Evolutionary conservation across 2,113 vertebrate genomes (phyloP).

Genomic region (Calyptommatus sinebrachiatus): DNA sequence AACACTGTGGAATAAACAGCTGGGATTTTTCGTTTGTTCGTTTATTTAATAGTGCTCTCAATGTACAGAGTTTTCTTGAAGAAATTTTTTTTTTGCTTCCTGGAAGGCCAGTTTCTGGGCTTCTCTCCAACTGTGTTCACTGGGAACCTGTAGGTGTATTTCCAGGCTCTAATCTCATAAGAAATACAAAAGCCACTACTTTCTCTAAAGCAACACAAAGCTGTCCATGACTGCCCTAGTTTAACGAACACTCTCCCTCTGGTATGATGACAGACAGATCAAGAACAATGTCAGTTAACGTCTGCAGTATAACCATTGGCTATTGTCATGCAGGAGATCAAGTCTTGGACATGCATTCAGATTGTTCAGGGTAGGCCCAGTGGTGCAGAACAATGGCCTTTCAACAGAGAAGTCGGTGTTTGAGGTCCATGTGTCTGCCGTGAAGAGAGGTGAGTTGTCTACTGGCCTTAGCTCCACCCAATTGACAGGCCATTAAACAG

Average conservation of each 20-base stretch:
- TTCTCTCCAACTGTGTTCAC: background rate
- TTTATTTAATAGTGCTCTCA: no score
- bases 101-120: background rate
- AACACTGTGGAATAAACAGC: background rate
- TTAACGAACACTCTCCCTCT: background rate
- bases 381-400: no score
- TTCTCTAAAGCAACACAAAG: background rate
- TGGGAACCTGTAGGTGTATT: background rate
- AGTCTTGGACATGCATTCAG: background rate
- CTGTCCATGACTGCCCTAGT: no score
- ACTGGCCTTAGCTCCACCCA: background rate
- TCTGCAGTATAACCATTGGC: no score
- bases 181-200: background rate
- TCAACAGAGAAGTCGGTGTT: no score
- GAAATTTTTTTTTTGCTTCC: background rate
- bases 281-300: no score
- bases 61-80: background rate
- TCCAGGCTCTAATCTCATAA: background rate
- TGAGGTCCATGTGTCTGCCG: no score
- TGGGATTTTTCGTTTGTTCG: no score
- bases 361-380: background rate
- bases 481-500: background rate
- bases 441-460: no score
- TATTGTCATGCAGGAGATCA: background rate
- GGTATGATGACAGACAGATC: background rate